Evolutionary conservation across 2,888 invertebrate genomes (phyloP).

Genomic region (Noctuana brunneofusca): DNA sequence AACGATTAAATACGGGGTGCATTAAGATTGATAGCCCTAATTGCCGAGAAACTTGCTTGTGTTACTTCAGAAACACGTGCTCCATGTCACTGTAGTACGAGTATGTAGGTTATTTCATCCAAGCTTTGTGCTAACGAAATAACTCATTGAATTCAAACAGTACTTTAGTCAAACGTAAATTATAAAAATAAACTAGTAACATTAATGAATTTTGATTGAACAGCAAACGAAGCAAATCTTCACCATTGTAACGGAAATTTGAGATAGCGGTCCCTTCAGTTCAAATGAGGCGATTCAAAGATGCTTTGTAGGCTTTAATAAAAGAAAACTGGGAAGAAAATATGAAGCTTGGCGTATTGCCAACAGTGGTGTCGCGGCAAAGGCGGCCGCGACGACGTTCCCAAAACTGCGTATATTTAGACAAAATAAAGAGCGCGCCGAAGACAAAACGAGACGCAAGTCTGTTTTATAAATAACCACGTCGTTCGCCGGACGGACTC

Average conservation of each 20-base stretch:
- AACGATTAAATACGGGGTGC: constrained; percentile 39
- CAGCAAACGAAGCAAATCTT: not conserved
- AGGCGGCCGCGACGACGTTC: constrained; percentile 73
- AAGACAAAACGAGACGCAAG: constrained; percentile 83
- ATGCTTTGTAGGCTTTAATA: constrained; percentile 52
- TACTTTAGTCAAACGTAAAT: not conserved
- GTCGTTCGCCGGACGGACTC: constrained; percentile 79
- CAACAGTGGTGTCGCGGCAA: constrained; percentile 74
- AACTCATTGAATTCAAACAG: not conserved
- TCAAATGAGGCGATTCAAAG: constrained; percentile 12
- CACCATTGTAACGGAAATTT: constrained; percentile 3
- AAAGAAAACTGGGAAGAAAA: constrained; percentile 68
- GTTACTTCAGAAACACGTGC: constrained; percentile 64
- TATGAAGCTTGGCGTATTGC: constrained; percentile 70
- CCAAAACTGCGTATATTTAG: constrained; percentile 83
- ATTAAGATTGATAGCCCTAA: constrained; percentile 46
- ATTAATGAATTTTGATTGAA: not conserved
- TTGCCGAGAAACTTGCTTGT: constrained; percentile 58
- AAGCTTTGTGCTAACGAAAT: not conserved
- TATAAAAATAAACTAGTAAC: not conserved
- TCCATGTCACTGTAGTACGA: constrained; percentile 30
- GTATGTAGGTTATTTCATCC: not conserved
- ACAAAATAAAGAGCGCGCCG: constrained; percentile 82
- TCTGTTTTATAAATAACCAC: constrained; percentile 81
- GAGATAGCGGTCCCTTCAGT: not conserved